phyloP scores from a whole-genome alignment of 2,888 invertebrate genomes.

The Chymomyza fuscimana region DNA sequence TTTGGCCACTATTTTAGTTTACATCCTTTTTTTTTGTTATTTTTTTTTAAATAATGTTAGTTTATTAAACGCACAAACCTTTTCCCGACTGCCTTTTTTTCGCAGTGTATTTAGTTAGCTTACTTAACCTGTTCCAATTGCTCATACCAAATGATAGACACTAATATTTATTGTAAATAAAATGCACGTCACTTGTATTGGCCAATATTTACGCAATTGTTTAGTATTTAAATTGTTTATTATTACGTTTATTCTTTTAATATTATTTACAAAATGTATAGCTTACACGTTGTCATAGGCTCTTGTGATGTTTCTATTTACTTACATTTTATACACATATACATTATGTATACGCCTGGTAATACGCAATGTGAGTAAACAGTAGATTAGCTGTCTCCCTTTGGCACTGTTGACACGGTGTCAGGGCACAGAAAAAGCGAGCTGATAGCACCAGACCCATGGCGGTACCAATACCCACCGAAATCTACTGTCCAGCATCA shows the following conservation, averaged over 20 bases:
- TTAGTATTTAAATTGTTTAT: slow-evolving; percentile 41
- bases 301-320: too few species aligned
- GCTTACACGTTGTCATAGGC: slow-evolving; percentile 21
- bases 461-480: neutral
- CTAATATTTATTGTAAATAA: slow-evolving; percentile 59
- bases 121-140: neutral
- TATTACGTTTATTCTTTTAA: neutral
- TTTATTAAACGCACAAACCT: neutral
- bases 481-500: neutral
- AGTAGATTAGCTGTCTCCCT: slow-evolving; percentile 15
- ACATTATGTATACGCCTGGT: slow-evolving; percentile 35
- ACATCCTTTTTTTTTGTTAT: too few species aligned
- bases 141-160: slow-evolving; percentile 27
- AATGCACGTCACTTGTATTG: slow-evolving; percentile 51
- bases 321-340: too few species aligned
- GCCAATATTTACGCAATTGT: slow-evolving; percentile 62
- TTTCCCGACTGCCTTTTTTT: neutral
- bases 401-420: slow-evolving; percentile 12
- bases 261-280: slow-evolving; percentile 23
- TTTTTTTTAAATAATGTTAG: too few species aligned
- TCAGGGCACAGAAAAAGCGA: slow-evolving; percentile 7
- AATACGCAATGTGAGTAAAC: slow-evolving; percentile 16
- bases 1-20: too few species aligned
- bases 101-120: neutral
- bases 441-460: slow-evolving; percentile 16